phyloP scores from a whole-genome alignment of 2,888 invertebrate species.

The Ochlodes sylvanus region DNA sequence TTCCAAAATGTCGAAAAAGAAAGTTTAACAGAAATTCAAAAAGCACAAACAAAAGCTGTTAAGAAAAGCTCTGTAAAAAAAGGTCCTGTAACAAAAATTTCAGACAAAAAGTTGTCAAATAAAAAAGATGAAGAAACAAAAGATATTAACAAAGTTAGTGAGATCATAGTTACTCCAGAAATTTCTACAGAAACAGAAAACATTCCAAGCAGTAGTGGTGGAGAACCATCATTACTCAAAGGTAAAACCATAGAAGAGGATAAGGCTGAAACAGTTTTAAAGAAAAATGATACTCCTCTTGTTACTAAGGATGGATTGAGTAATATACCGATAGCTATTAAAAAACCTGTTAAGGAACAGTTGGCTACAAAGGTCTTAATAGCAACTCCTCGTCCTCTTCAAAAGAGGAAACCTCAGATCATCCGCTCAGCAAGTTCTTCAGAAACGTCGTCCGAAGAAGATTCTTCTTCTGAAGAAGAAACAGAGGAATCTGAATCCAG shows the following conservation, averaged over 20 bases:
- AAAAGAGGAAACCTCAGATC: conserved; percentile 78
- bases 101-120: conserved; percentile 11
- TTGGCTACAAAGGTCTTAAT: conserved; percentile 82
- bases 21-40: conserved; percentile 25
- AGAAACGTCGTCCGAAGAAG: conserved; percentile 73
- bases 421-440: conserved; percentile 74
- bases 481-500: conserved; percentile 71
- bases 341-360: conserved; percentile 80
- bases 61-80: conserved; percentile 15
- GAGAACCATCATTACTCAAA: conserved; percentile 2
- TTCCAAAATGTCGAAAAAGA: conserved; percentile 19
- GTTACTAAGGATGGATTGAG: conserved; percentile 46
- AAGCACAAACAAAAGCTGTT: not conserved
- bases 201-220: conserved; percentile 20
- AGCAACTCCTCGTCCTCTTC: conserved; percentile 86
- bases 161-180: conserved; percentile 6
- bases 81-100: conserved; percentile 26
- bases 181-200: conserved; percentile 21
- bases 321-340: conserved; percentile 40
- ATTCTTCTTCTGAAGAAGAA: conserved; percentile 74
- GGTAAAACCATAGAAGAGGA: conserved; percentile 4
- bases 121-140: conserved; percentile 39
- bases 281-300: conserved; percentile 13
- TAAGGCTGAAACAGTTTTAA: conserved; percentile 20
- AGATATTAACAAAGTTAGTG: conserved; percentile 43